Base-by-base conservation (phyloP, 2,797 vertebrate genomes). In the Sylvilagus floridanus region DNA sequence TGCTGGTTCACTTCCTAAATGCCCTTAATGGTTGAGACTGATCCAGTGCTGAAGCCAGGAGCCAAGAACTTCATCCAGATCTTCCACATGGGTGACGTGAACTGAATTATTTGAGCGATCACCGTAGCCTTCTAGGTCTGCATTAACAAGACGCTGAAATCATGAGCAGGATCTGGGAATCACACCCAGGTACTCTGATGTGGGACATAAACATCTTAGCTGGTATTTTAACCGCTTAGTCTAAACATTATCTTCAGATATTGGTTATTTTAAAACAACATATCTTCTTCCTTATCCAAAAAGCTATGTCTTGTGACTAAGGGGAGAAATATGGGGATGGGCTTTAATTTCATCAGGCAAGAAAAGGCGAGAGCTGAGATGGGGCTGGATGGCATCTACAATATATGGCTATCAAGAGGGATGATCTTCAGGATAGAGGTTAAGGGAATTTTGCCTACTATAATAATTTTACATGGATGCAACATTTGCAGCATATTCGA, bases 271-370 rank as follows among this genome's bases (percentile, higher is more conserved):
- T 79, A 37, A 83, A 90, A 4, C 78, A 37, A 1, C 17, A 22
- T 50, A 4, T 82, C 52, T 76, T 89, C 24, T 88, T 88, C 63
- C 28, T 93, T 89, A 85, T 92, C 28, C 28, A 73, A 89, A 94
- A 19, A 47, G 6, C 9, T 91, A 0, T 65, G 4, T 87, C 47
- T 96, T 72, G 35, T 22, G 54, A 81, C 35, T 84, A 68, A 78
- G 24, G 7, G 6, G 42, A 52, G 5, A 19, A 68, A 63, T 16
- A 66, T 35, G 7, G 47, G 4, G 0, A 24, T 85, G 69, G 2
- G 26, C 14, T 73, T 88, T 30, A 54, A 79, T 1, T 17, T 26
- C 50, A 71, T 26, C 8, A 88, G 6, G 54, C 92, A 21, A 37
- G 35, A 85, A 94, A 88, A 68, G 26, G 7, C 35, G 32, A 75